Evolutionary conservation across 2,113 vertebrate species (phyloP).

Genomic region (Solea solea): DNA sequence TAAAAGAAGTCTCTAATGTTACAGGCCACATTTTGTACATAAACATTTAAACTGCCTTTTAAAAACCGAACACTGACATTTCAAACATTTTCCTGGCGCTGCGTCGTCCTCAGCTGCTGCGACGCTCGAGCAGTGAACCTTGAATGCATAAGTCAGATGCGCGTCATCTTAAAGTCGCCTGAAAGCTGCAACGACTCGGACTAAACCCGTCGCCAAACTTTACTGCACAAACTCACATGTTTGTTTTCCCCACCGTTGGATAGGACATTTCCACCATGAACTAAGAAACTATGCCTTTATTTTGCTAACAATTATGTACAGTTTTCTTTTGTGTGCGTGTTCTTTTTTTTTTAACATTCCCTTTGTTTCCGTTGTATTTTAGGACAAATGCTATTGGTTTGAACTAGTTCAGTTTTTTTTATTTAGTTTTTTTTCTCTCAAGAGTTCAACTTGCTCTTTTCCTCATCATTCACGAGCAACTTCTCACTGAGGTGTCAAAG

Average conservation of each 20-base stretch:
- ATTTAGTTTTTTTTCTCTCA: not conserved
- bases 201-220: slow-evolving; percentile 7
- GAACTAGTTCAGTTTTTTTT: slow-evolving; percentile 20
- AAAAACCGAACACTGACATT: not conserved
- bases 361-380: slow-evolving; percentile 35
- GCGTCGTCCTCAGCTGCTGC: slow-evolving; percentile 31
- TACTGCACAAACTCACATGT: not conserved
- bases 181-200: slow-evolving; percentile 1
- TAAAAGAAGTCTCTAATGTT: too few species aligned
- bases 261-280: slow-evolving; percentile 14
- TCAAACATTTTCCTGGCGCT: slow-evolving; percentile 4
- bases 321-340: slow-evolving; percentile 31
- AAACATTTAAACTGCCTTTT: not conserved
- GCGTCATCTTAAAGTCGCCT: slow-evolving; percentile 30
- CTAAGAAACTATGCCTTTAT: slow-evolving; percentile 37
- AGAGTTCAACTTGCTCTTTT: slow-evolving; percentile 47
- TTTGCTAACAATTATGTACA: slow-evolving; percentile 45
- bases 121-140: slow-evolving; percentile 2
- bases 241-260: slow-evolving; percentile 4
- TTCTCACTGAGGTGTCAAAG: slow-evolving; percentile 71
- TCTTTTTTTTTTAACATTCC: slow-evolving; percentile 51
- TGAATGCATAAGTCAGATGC: not conserved
- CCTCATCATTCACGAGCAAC: slow-evolving; percentile 54
- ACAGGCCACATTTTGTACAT: not conserved
- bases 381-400: slow-evolving; percentile 44